Conservation (phyloP, 1,140 invertebrate species). For the Magallana gigas region DNA sequence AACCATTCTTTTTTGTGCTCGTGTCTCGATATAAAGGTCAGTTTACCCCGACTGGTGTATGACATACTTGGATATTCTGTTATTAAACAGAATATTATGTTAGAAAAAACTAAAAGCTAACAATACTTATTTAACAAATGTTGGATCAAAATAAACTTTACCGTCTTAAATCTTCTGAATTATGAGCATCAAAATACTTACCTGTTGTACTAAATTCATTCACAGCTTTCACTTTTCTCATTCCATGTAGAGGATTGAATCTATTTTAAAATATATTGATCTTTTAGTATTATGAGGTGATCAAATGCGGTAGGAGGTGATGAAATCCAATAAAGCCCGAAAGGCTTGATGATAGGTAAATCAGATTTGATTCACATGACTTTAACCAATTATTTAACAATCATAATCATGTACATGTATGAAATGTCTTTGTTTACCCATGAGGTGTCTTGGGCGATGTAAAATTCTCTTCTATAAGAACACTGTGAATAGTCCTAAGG, state of each 20-base stretch:
- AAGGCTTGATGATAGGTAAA: too few relatives aligned
- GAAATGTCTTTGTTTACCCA: slow-evolving; percentile 33
- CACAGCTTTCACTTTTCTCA: slow-evolving; percentile 51
- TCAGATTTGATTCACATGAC: too few relatives aligned
- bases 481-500: slow-evolving; percentile 53
- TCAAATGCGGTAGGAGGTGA: too few relatives aligned
- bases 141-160: too few relatives aligned
- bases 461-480: slow-evolving; percentile 56
- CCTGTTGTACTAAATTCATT: slow-evolving; percentile 51
- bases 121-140: too few relatives aligned
- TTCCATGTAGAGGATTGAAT: slow-evolving; percentile 56
- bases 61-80: slow-evolving; percentile 54
- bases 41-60: slow-evolving; percentile 49
- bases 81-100: too few relatives aligned
- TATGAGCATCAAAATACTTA: not conserved
- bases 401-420: too few relatives aligned
- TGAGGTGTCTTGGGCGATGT: slow-evolving; percentile 38
- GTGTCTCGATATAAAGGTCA: slow-evolving; percentile 49
- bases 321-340: too few relatives aligned
- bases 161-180: too few relatives aligned
- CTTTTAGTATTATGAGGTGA: too few relatives aligned
- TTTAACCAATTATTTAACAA: too few relatives aligned
- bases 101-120: too few relatives aligned
- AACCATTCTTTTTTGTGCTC: not conserved
- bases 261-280: not conserved